Evolutionary conservation across 1,140 invertebrate species (phyloP), one percentile per base, ranked within the genome.

Genomic region (Philopotamus ludificatus): DNA sequence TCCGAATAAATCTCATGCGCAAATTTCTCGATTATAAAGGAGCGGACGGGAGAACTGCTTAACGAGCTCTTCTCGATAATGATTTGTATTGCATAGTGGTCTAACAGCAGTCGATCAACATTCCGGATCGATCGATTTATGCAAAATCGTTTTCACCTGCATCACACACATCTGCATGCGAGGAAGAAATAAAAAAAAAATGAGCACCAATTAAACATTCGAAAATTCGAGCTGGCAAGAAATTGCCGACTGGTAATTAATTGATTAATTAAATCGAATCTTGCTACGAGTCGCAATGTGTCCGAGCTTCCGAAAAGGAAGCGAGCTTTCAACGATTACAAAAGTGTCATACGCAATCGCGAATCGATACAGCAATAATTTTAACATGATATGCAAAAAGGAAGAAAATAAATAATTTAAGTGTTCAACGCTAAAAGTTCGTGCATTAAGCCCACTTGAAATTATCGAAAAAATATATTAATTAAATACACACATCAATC

Each of bases 111-210:
- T n/a, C n/a, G n/a, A n/a, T 20, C 8, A 47, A 16, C 42, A 60
- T 60, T 60, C 57, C 23, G 4, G n/a, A 47, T 42, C 57, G 57
- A 60, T 60, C 47, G 57, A 60, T 60, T 60, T 60, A 60, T 60
- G 57, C 57, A 60, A 60, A 60, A 60, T 60, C 41, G 45, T 25
- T 47, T 26, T 49, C 57, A 60, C 44, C 57, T 60, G 57, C 57
- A 39, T 39, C 34, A 57, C 39, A 57, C 42, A 39, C 54, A 57
- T 57, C 54, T 57, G 54, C 54, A n/a, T 21, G 39, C 39, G 21
- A 41, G 34, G 47, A 47, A 22, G 41, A 20, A n/a, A n/a, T n/a
- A n/a, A 60, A 60, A 60, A 26, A 47, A 45, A 60, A 47, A 60
- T 60, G 28, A 7, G 9, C 15, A 18, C 57, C 57, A 60, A 60